A percentile compares a stretch with the other conserved stretches of the same genome.
Evolutionary conservation across 2,113 vertebrate genomes (phyloP).

Genomic region (Epinephelus fuscoguttatus): DNA sequence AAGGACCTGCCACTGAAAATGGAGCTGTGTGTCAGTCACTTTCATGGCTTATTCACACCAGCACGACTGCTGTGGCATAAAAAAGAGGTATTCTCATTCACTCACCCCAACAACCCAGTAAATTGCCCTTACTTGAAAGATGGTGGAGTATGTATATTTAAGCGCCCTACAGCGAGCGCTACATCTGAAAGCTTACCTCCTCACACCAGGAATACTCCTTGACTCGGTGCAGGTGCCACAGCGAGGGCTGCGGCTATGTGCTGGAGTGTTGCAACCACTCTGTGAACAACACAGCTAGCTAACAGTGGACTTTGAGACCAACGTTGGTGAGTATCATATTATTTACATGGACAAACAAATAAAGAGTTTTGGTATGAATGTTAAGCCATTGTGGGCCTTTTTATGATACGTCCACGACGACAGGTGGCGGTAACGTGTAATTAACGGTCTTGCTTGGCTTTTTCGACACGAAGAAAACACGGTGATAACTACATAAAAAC

Average conservation of each 20-base stretch:
- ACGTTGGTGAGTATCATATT: neutral
- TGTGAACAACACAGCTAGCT: neutral
- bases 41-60: conserved; percentile 79
- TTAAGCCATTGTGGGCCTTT: neutral
- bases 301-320: neutral
- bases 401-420: neutral
- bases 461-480: neutral
- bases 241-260: neutral
- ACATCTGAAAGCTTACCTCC: conserved; percentile 34
- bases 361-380: neutral
- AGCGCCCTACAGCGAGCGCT: conserved; percentile 20
- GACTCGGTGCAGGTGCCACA: conserved; percentile 2
- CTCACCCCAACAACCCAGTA: conserved; percentile 62
- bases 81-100: conserved; percentile 66
- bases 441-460: neutral
- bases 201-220: neutral
- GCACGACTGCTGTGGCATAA: conserved; percentile 63
- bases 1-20: conserved; percentile 83
- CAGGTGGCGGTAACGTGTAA: conserved; percentile 23
- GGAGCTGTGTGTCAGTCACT: conserved; percentile 80
- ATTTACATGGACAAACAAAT: neutral
- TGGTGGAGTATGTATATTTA: conserved; percentile 34
- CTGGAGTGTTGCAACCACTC: neutral
- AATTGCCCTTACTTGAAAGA: conserved; percentile 62
- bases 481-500: too few relatives aligned